Percentiles rank a stretch among this genome's conserved stretches.
These are phyloP conservation scores for Thunnus albacares DNA, from an alignment of 2,797 vertebrate genomes.

Conservation along the genomic window DNA sequence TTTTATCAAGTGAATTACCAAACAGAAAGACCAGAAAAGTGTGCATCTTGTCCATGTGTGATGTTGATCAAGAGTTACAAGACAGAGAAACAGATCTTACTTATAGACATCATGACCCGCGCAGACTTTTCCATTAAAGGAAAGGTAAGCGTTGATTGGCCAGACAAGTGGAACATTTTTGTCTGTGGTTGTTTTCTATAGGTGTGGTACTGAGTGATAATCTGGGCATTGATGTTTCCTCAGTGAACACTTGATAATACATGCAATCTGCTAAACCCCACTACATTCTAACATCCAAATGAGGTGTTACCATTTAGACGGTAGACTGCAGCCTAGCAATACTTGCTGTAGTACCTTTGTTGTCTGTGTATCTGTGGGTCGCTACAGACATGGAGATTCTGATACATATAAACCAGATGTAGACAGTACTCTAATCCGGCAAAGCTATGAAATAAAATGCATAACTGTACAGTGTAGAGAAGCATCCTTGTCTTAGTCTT, in stretches of 20 bases:
- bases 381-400: neutral
- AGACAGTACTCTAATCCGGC: neutral
- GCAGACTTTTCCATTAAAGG: slow-evolving; percentile 18
- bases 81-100: neutral
- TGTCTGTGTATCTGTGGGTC: neutral
- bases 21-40: slow-evolving; percentile 24
- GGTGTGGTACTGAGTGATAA: neutral
- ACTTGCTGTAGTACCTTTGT: neutral
- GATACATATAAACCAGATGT: neutral
- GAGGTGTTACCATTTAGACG: neutral
- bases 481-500: no score
- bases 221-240: neutral
- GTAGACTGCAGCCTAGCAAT: neutral
- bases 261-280: neutral
- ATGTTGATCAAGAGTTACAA: neutral
- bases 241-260: neutral
- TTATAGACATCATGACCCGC: neutral
- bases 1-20: slow-evolving; percentile 3
- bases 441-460: neutral
- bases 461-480: neutral
- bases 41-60: slow-evolving; percentile 21
- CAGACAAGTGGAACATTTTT: slow-evolving; percentile 34
- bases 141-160: slow-evolving; percentile 16
- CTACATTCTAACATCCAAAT: neutral
- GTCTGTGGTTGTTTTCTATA: slow-evolving; percentile 20